Base-by-base conservation (phyloP, 2,888 invertebrate genomes). In the Lasiommata megera region DNA sequence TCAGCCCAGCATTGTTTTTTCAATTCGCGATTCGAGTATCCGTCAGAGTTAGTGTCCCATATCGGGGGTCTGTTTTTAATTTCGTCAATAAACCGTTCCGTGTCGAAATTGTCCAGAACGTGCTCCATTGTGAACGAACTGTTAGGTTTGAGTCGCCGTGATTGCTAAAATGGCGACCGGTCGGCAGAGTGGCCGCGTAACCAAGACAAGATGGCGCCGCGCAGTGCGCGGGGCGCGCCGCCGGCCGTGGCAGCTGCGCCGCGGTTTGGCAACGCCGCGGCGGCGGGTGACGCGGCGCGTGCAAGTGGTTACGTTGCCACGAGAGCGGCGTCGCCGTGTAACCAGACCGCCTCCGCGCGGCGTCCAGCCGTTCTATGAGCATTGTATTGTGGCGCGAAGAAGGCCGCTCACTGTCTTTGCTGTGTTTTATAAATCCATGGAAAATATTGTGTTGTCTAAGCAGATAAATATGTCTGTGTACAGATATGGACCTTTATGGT, bases 1-100 rank as follows among this genome's bases (percentile, higher is more conserved):
- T 63, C 59, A 38, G 61, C 55, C 63, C 61, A 63, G 23, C 53
- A 40, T 16, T 46, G 54, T 23, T 56, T 63, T 38, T 61, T 61
- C 9, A 59, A 23, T 18, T 61, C 57, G 0, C 55, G 56, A 29
- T 61, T 59, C 5, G 50, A 40, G 23, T 57, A 57, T 28, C 37
- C 59, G 17, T 51, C 60, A 11, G 28, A 51, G 0, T 41, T 12
- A 31, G 8, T 38, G 23, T 60, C 57, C 62, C 56, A 57, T 17
- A 60, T 29, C 2, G 54, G 29, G 2, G 56, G 48, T 16, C 54
- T 48, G 6, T 29, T 56, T 36, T 60, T 57, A 41, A 60, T 62
- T 48, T 57, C 60, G 7, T 40, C 17, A 23, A 60, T 60, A 8
- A 57, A 57, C 18, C 31, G 53, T 54, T 57, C 62, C 8, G 60